phyloP scores from a whole-genome alignment of 2,113 vertebrate genomes.

The Ginglymostoma cirratum region DNA sequence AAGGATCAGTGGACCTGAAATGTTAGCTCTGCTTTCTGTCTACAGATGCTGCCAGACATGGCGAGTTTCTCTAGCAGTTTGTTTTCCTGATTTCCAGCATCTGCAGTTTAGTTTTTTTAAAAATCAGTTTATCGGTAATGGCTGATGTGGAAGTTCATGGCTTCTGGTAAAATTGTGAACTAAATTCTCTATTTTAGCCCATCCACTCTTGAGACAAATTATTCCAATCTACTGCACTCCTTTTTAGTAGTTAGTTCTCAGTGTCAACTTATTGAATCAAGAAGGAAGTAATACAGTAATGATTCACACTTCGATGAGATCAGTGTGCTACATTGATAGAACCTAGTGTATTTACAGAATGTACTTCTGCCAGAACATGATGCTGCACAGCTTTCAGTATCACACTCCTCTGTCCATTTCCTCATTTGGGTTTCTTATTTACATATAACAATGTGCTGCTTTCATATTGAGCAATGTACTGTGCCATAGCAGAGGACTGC shows the following conservation, averaged over 20 bases:
- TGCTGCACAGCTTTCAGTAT: not conserved
- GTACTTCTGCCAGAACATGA: not conserved
- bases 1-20: no score
- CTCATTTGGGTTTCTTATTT: conserved; percentile 17
- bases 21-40: no score
- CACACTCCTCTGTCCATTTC: not conserved
- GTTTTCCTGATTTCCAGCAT: no score
- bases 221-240: not conserved
- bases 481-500: not conserved
- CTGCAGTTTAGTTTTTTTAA: no score
- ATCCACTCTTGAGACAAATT: not conserved
- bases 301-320: not conserved
- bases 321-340: not conserved
- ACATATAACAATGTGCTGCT: not conserved
- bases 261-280: not conserved
- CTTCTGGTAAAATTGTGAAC: not conserved
- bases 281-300: not conserved
- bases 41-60: no score
- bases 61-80: no score
- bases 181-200: not conserved
- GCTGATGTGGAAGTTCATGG: not conserved
- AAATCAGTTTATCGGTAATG: not conserved
- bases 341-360: conserved; percentile 6
- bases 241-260: not conserved
- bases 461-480: not conserved